Base-by-base conservation (phyloP, 2,888 invertebrate genomes). In the Cephus rjabovi region DNA sequence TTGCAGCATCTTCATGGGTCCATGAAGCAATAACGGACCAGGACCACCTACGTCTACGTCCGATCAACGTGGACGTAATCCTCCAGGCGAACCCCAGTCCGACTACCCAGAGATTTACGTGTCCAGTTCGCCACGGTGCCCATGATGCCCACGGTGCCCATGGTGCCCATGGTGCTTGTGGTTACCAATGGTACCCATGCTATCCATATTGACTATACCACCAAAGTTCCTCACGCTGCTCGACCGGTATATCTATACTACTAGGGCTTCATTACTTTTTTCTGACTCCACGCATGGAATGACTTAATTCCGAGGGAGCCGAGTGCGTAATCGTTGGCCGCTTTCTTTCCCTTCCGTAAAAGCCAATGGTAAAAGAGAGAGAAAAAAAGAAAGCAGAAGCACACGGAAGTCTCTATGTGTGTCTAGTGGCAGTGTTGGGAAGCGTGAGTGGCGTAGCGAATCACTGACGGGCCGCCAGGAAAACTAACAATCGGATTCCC, bases 241-340 rank as follows among this genome's bases (percentile, higher is more conserved):
- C 15, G 40, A 15, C 1, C 12, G 4, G 37, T 12, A 15, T 37
- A 37, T 4, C 40, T 4, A 78, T 69, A 73, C 77, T 75, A 71
- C 79, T 70, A 79, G 81, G 80, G 82, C 83, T 86, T 86, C 86
- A 85, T 87, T 86, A 86, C 83, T 86, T 87, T 87, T 86, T 85
- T 85, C 83, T 83, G 80, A 68, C 74, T 31, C 76, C 81, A 77
- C 79, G 78, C 77, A 77, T 79, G 79, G 82, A 82, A 86, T 83
- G 85, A 85, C 86, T 86, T 85, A 83, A 86, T 84, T 83, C 80
- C 80, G 76, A 40, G 4, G 40, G 40, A 40, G 15, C 40, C 40
- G 40, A 40, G 40, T 40, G 40, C 40, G 40, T 40, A 40, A 40
- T 40, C 15, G 40, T 15, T 40, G 40, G 6, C 15, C 40, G 40